phyloP scores from a whole-genome alignment of 2,888 invertebrate species.

The Gastrophysa polygoni region DNA sequence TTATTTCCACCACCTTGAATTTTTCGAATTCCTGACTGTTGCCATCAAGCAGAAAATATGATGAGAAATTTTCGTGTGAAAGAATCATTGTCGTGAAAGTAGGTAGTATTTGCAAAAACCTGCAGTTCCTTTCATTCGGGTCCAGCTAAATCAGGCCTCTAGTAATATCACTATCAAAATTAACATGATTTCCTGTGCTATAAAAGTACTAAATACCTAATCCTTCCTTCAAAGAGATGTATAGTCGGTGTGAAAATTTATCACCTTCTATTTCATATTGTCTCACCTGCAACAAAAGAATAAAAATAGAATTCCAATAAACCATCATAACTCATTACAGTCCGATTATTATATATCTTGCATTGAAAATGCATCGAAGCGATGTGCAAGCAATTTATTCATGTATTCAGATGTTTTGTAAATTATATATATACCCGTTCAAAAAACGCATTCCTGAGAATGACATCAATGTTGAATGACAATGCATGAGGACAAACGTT shows the following conservation, averaged over 20 bases:
- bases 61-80: no score
- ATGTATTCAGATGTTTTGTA: conserved; percentile 12
- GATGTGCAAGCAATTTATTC: conserved; percentile 10
- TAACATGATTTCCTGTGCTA: no score
- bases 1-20: no score
- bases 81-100: no score
- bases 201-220: no score
- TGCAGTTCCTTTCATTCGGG: no score
- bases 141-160: no score
- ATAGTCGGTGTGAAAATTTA: not conserved
- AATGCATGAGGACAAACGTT: not conserved
- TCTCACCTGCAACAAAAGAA: conserved; percentile 1
- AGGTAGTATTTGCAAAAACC: no score
- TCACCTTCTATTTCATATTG: not conserved
- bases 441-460: conserved; percentile 1
- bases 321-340: conserved; percentile 1
- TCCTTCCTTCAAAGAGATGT: not conserved
- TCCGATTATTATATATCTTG: conserved; percentile 1
- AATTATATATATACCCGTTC: conserved; percentile 9
- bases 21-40: no score
- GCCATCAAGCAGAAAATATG: no score
- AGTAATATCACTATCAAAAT: no score
- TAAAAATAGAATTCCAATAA: not conserved
- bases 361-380: not conserved
- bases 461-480: not conserved